phyloP scores from a whole-genome alignment of 2,113 vertebrate species.

The Rousettus leschenaultii region DNA sequence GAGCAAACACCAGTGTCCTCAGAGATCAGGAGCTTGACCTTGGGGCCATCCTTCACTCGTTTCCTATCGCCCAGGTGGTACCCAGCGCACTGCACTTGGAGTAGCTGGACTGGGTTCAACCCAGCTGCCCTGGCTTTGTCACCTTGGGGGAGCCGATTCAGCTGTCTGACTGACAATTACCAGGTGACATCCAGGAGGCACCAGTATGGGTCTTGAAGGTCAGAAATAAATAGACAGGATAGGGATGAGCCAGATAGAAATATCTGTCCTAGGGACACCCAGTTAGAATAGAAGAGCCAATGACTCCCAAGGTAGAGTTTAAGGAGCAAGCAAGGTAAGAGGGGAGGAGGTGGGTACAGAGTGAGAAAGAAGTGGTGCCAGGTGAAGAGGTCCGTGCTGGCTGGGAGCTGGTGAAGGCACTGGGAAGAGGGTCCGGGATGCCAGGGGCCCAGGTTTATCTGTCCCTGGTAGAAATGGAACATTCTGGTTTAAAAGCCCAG shows the following conservation, averaged over 20 bases:
- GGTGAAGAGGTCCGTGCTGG: not conserved
- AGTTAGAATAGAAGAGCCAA: not conserved
- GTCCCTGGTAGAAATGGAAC: not conserved
- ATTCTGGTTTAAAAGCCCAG: not conserved
- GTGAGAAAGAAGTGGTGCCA: not conserved
- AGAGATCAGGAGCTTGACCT: not conserved
- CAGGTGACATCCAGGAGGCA: not conserved
- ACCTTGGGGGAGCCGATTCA: not conserved
- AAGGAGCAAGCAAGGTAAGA: not conserved
- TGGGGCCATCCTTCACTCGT: not conserved
- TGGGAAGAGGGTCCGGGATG: rapidly evolving
- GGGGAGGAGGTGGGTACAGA: not conserved
- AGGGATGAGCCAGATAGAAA: not conserved
- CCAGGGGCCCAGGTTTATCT: not conserved
- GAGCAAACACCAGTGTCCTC: not conserved
- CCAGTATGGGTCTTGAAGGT: not conserved
- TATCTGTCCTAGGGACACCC: not conserved
- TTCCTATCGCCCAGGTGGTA: not conserved
- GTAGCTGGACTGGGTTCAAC: not conserved
- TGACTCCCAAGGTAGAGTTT: not conserved
- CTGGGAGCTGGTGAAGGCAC: not conserved
- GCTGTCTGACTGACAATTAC: not conserved
- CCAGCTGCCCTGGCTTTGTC: not conserved
- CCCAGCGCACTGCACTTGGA: not conserved
- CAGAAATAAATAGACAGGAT: not conserved